Evolutionary conservation across 2,797 vertebrate genomes (phyloP), one percentile per base, ranked within the genome.

Genomic region (Rhinatrema bivittatum): DNA sequence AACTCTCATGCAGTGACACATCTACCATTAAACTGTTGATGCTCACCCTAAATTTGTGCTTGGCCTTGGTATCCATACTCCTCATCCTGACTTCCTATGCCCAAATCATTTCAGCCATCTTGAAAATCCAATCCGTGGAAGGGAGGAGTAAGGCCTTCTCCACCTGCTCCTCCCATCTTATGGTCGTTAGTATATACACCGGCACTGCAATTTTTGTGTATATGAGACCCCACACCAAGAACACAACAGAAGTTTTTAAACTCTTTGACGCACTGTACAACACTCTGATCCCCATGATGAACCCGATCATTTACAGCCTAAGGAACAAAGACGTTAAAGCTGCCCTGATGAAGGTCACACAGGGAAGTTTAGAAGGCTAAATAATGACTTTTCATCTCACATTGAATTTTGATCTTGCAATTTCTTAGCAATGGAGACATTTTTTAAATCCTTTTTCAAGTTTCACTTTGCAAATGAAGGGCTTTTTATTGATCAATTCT

Each of bases 91-190:
- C 28, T 5, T 68, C 59, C 7, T 65, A 63, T 2, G 6, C 54
- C 17, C 30, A 49, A 11, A 61, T 67, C 16, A 41, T 60, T 1
- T 26, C 29, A 25, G 40, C 24, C 9, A 50, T 66, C 7, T 20
- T 68, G 16, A 21, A 11, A 3, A 50, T 63, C 11, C 33, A 1
- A 3, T 59, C 49, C 13, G 28, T 22, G 3, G 30, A 48, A 2
- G 33, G 46, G 3, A 53, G 39, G 11, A 19, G 14, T 8, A 68
- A 66, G 46, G 42, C 49, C 21, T 60, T 62, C 19, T 59, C 57
- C 9, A 70, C 58, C 4, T 69, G 60, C 7, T 46, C 39, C 13
- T 72, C 53, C 18, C 61, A 65, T 23, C 37, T 61, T 8, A 45
- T 21, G 4, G 56, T 42, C 2, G 51, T 71, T 22, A 11, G 29